Evolutionary conservation across 2,888 invertebrate species (phyloP), one percentile per base, ranked within the genome.

Genomic region (Dynastes grantii): DNA sequence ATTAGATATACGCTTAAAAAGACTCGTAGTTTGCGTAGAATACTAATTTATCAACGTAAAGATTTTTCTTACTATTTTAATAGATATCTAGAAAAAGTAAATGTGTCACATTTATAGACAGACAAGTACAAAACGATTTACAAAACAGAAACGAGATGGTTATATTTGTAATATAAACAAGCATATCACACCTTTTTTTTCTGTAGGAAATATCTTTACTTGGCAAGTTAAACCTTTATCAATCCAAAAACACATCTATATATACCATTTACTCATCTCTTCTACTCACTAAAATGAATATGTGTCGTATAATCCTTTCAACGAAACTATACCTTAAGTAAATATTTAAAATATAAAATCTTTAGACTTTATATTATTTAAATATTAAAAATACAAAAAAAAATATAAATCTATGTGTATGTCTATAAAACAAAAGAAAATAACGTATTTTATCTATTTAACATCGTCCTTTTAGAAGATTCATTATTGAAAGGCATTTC

Each of bases 101-200:
- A 11, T 9, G 32, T 45, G 45, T 45, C 45, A 11, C 11, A 45
- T 45, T 45, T 45, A 1, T 11, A 45, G 11, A 8, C 45, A 45
- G 45, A 8, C 45, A 45, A 45, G 45, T 45, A 45, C 45, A 45
- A 45, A 45, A 45, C 11, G 45, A 37, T 2, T 5, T 37, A 37
- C 5, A 37, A 37, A 0, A 37, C 32, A 37, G 32, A 37, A 37
- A 37, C 32, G 5, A 37, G 32, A 37, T 37, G 32, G 53, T 53
- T 22, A 58, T 16, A 58, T 22, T 58, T 58, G 55, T 58, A 58
- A 22, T 58, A 58, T 58, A 58, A 58, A 58, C 22, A 58, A 13
- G 6, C 55, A 58, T 22, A 16, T 22, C 22, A 61, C 22, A 61
- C 4, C 27, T 27, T 61, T 61, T 22, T 9, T 61, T 27, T 0